These are phyloP conservation scores for Hemiprocne comata DNA, from an alignment of 2,113 vertebrate genomes.

Conservation along the genomic window DNA sequence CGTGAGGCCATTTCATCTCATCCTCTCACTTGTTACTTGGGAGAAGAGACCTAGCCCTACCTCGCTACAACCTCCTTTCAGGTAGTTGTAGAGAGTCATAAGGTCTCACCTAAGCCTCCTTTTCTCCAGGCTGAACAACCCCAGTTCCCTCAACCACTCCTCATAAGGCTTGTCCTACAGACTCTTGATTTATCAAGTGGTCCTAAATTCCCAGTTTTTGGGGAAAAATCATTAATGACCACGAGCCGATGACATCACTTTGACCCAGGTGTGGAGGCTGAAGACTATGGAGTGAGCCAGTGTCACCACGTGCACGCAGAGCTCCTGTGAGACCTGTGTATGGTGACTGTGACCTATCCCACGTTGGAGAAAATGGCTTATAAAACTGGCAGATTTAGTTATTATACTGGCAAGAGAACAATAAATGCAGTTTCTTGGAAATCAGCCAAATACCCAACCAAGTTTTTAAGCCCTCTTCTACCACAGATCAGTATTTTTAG, in stretches of 20 bases:
- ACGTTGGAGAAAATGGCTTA: background rate
- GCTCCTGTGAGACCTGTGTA: background rate
- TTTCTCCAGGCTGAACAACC: too few species aligned
- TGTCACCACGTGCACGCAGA: background rate
- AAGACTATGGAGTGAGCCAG: background rate
- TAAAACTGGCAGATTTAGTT: background rate
- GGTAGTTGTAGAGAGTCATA: too few species aligned
- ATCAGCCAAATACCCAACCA: background rate
- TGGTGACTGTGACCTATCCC: background rate
- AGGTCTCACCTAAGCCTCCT: too few species aligned
- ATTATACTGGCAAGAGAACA: background rate
- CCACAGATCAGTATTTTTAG: background rate
- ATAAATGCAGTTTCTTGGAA: background rate
- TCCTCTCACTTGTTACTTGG: too few species aligned
- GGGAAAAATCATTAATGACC: background rate
- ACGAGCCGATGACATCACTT: rapidly evolving
- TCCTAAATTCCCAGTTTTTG: background rate
- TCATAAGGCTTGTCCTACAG: too few species aligned
- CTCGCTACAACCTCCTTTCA: too few species aligned
- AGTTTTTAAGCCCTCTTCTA: background rate
- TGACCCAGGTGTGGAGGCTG: background rate
- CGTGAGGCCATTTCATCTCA: too few species aligned
- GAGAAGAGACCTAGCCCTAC: too few species aligned
- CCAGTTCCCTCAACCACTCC: too few species aligned
- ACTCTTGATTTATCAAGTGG: background rate